Percentiles rank a stretch among this genome's conserved stretches.
These are phyloP conservation scores for Trididemnum miniatum DNA, from an alignment of 23 tunicate species.

Conservation along the genomic window DNA sequence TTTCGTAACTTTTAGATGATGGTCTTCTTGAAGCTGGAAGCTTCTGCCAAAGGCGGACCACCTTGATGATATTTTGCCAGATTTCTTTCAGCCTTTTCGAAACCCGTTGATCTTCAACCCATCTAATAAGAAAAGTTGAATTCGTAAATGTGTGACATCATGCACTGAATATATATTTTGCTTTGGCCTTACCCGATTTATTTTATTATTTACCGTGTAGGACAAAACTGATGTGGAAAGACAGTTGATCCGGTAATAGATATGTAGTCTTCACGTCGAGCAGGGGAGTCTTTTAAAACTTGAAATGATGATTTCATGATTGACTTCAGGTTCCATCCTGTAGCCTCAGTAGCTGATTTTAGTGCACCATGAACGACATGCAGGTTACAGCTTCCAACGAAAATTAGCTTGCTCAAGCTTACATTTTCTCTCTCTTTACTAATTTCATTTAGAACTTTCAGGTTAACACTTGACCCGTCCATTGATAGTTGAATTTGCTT, in stretches of 20 bases:
- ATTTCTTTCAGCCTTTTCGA: background rate
- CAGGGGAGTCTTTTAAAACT: background rate
- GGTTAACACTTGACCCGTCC: background rate
- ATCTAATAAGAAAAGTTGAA: background rate
- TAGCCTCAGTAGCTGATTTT: background rate
- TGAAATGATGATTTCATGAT: background rate
- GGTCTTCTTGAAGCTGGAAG: slow-evolving; percentile 1
- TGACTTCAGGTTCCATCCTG: background rate
- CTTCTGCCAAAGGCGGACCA: background rate
- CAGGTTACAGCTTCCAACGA: background rate
- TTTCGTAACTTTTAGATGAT: background rate
- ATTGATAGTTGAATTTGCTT: background rate
- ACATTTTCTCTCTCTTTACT: background rate
- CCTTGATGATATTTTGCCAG: background rate
- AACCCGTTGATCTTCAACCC: slow-evolving; percentile 1
- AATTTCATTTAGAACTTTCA: background rate
- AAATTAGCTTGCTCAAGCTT: background rate
- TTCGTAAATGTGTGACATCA: background rate
- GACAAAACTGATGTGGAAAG: background rate
- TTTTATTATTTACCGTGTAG: background rate
- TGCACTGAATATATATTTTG: background rate
- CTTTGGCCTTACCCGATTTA: background rate
- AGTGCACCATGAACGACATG: slow-evolving; percentile 1
- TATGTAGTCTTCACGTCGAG: background rate
- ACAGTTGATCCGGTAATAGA: background rate